Evolutionary conservation across 2,888 invertebrate species (phyloP).

Genomic region (Falcaria lacertinaria): DNA sequence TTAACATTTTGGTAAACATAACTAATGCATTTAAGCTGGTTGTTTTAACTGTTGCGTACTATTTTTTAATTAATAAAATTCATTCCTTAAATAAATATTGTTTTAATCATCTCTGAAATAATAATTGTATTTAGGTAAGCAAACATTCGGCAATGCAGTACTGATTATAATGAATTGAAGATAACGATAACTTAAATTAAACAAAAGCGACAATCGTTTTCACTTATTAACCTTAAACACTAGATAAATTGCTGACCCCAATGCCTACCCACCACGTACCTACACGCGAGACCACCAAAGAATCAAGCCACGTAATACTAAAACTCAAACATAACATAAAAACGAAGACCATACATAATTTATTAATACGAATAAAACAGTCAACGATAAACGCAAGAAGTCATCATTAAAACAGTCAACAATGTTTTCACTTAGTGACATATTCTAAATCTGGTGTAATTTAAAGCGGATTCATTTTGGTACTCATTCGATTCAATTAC

Average conservation of each 20-base stretch:
- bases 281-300: background rate
- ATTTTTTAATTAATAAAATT: too few relatives aligned
- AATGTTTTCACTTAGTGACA: constrained; percentile 18
- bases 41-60: too few relatives aligned
- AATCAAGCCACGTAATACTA: background rate
- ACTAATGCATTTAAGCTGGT: too few relatives aligned
- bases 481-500: constrained; percentile 61
- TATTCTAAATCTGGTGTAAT: constrained; percentile 38
- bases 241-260: background rate
- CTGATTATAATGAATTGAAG: too few relatives aligned
- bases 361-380: background rate
- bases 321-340: background rate
- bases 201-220: background rate
- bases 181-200: background rate
- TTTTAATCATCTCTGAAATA: too few relatives aligned
- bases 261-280: background rate
- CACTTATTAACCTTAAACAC: background rate
- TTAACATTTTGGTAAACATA: too few relatives aligned
- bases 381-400: background rate
- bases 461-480: constrained; percentile 32
- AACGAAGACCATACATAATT: background rate
- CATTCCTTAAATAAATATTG: too few relatives aligned
- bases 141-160: too few relatives aligned
- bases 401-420: constrained; percentile 3
- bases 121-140: too few relatives aligned